phyloP scores from a whole-genome alignment of 1,140 invertebrate genomes.

The Brachionus manjavacas region DNA sequence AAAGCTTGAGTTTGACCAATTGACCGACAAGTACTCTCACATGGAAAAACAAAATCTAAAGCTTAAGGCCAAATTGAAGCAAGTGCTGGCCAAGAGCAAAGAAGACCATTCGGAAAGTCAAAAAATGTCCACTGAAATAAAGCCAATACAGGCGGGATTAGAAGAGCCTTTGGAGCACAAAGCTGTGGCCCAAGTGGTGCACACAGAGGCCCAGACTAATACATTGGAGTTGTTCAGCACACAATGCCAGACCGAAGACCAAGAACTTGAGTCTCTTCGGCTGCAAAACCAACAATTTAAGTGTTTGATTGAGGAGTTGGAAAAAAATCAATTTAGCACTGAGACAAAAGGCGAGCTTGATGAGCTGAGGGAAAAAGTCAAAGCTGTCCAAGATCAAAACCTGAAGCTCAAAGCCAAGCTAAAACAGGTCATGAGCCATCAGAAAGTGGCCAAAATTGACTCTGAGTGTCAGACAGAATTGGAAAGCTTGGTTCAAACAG shows the following conservation, averaged over 20 bases:
- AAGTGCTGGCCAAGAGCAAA: not conserved
- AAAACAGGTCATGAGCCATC: not conserved
- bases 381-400: not conserved
- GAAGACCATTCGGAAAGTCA: not conserved
- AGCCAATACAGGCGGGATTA: not conserved
- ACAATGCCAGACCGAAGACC: not conserved
- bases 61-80: not conserved
- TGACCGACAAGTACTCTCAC: not conserved
- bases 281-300: not conserved
- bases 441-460: not conserved
- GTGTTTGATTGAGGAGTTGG: not conserved
- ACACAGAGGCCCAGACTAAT: not conserved
- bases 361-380: slow-evolving; percentile 4
- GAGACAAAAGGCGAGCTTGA: not conserved
- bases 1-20: not conserved
- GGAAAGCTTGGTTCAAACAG: not conserved
- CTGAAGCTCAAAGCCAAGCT: slow-evolving; percentile 5
- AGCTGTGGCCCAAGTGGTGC: not conserved
- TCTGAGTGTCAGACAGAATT: not conserved
- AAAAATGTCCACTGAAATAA: not conserved
- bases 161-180: not conserved
- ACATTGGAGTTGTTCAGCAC: not conserved
- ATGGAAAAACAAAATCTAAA: slow-evolving; percentile 28
- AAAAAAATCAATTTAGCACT: not conserved
- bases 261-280: not conserved